Percentiles rank a stretch among this genome's conserved stretches.
phyloP scores from a whole-genome alignment of 2,797 vertebrate genomes.

The Crax fasciolata region DNA sequence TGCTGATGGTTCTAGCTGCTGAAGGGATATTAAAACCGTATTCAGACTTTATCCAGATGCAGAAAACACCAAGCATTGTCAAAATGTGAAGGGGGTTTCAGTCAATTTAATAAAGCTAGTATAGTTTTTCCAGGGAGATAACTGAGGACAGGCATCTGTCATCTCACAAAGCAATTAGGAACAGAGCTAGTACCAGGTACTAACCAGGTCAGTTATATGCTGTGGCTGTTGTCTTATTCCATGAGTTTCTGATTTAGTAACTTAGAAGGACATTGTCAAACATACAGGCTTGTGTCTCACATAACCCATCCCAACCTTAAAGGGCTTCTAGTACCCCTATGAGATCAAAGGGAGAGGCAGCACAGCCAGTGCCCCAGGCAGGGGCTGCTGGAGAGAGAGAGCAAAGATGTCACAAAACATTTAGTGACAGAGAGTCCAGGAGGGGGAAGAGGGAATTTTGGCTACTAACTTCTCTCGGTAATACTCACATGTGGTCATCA shows the following conservation, averaged over 20 bases:
- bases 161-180: neutral
- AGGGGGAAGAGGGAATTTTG: neutral
- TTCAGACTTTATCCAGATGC: neutral
- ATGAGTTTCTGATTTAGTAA: neutral
- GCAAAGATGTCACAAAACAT: neutral
- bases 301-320: neutral
- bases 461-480: fast-evolving
- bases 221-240: neutral
- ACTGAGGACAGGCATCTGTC: neutral
- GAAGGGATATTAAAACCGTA: neutral
- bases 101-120: neutral
- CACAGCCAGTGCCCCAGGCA: neutral
- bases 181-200: neutral
- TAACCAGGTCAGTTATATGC: neutral
- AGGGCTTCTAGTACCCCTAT: neutral
- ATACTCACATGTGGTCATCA: neutral
- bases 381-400: neutral
- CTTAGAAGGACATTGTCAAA: neutral
- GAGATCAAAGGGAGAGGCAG: neutral
- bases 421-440: neutral
- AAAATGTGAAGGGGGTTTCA: neutral
- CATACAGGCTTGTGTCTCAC: neutral
- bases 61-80: neutral
- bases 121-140: neutral
- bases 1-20: neutral